Conservation (phyloP, 2,113 vertebrate species). For the Gnathonemus longibarbis region DNA sequence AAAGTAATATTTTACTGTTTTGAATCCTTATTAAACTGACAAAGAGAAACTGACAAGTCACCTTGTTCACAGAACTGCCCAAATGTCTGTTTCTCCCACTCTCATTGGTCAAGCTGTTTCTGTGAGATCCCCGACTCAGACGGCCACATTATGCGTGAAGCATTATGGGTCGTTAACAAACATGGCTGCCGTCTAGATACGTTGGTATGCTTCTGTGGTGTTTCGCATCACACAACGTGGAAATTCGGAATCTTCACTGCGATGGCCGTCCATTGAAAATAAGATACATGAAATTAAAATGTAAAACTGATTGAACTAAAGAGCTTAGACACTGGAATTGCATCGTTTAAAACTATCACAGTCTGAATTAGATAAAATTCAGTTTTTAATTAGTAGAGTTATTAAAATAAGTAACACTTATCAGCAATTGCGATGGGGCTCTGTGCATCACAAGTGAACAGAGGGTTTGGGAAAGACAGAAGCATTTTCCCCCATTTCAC, state of each 20-base stretch:
- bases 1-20: constrained; percentile 91
- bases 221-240: constrained; percentile 47
- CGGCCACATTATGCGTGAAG: constrained; percentile 33
- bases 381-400: constrained; percentile 64
- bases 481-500: not conserved
- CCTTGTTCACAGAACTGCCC: constrained; percentile 76
- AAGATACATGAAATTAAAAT: constrained; percentile 52
- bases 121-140: constrained; percentile 6
- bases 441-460: constrained; percentile 42
- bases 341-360: constrained; percentile 53
- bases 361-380: constrained; percentile 59
- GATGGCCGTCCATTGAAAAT: constrained; percentile 20
- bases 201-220: not conserved
- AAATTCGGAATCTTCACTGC: constrained; percentile 46
- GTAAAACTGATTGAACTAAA: constrained; percentile 52
- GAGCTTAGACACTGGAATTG: constrained; percentile 61
- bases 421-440: constrained; percentile 61
- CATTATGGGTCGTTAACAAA: constrained; percentile 49
- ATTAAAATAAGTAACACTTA: constrained; percentile 68
- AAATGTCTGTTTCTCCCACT: constrained; percentile 46
- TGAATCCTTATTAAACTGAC: constrained; percentile 84
- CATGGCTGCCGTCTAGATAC: constrained; percentile 50
- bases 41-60: constrained; percentile 87
- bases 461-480: constrained; percentile 1
- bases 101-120: constrained; percentile 18